phyloP scores from a whole-genome alignment of 2,797 vertebrate species.

The Carduelis carduelis region DNA sequence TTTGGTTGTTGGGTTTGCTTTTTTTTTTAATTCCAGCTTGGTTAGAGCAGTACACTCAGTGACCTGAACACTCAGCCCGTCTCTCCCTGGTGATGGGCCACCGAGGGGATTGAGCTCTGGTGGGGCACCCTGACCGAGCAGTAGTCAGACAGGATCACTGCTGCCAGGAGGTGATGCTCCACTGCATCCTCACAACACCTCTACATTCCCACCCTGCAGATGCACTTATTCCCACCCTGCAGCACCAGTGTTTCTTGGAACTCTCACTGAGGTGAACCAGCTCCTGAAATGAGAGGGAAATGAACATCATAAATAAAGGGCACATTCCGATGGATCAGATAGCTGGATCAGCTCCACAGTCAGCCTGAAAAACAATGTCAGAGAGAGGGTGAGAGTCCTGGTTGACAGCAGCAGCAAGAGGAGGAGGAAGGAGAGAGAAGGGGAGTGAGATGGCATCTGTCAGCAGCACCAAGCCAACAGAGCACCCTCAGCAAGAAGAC shows the following conservation, averaged over 20 bases:
- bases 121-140: background rate
- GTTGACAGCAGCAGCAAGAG: background rate
- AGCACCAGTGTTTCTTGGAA: background rate
- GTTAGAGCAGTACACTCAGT: accelerated
- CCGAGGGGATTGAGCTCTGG: background rate
- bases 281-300: background rate
- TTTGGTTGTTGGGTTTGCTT: background rate
- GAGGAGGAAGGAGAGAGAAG: background rate
- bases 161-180: background rate
- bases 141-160: background rate
- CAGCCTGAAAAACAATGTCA: background rate
- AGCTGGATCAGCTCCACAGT: background rate
- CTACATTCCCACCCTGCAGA: background rate
- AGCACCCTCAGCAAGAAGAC: background rate
- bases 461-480: background rate
- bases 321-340: background rate
- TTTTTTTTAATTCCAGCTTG: background rate
- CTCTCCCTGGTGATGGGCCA: background rate
- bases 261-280: background rate
- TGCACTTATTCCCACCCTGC: background rate
- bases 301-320: background rate
- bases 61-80: background rate
- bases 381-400: background rate
- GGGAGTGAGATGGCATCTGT: background rate
- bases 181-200: background rate